Evolutionary conservation across 1,140 invertebrate species (phyloP).

Genomic region (Nautilus pompilius): DNA sequence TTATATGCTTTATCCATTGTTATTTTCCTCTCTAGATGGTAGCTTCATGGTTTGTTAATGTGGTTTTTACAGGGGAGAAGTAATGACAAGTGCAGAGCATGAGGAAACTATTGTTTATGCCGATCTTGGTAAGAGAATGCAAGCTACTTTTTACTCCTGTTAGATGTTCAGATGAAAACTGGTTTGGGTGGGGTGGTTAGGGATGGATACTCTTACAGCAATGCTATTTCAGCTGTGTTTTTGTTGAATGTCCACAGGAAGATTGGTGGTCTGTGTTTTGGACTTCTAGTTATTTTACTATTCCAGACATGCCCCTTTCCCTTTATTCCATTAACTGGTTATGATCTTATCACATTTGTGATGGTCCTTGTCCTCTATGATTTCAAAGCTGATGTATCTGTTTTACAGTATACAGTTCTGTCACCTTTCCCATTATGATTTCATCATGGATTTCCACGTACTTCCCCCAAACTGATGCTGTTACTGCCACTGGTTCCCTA

Average conservation of each 20-base stretch:
- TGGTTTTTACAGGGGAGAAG: conserved; percentile 61
- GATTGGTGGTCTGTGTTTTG: not conserved
- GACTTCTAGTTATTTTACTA: not conserved
- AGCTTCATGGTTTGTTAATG: not conserved
- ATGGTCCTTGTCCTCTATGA: no score
- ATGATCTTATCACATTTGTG: no score
- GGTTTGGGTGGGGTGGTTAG: not conserved
- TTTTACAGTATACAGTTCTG: no score
- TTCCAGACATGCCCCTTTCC: not conserved
- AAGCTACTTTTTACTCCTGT: not conserved
- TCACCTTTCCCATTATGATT: no score
- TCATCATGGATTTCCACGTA: no score
- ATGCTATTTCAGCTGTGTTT: not conserved
- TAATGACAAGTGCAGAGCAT: conserved; percentile 68
- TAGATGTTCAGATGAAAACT: not conserved
- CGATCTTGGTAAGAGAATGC: conserved; percentile 66
- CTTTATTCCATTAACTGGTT: no score
- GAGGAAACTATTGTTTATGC: conserved; percentile 69
- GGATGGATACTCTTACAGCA: not conserved
- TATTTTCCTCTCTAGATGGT: not conserved
- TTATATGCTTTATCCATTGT: not conserved
- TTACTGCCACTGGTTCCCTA: no score
- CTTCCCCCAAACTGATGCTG: no score
- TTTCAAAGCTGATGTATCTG: no score
- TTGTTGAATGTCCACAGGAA: not conserved